Conservation (phyloP, 2,888 invertebrate species). For the Ennomos quercinarius region DNA sequence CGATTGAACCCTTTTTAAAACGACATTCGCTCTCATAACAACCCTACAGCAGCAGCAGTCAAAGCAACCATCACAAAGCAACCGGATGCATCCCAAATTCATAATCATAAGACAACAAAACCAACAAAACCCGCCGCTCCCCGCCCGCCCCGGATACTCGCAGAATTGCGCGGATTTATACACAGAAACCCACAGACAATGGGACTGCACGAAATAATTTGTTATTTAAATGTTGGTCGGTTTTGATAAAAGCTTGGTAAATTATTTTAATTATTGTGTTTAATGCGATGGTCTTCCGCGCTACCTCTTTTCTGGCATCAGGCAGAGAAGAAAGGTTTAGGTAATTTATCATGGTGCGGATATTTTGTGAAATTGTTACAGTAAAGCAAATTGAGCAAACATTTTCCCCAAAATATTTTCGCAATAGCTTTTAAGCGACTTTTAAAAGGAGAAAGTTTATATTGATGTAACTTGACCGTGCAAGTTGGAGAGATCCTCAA, state of each 20-base stretch:
- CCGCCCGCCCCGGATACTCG: conserved; percentile 8
- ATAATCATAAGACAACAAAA: conserved; percentile 66
- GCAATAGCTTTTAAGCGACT: too few relatives aligned
- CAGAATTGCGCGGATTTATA: conserved; percentile 31
- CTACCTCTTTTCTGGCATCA: conserved; percentile 8
- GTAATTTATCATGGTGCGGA: conserved; percentile 9
- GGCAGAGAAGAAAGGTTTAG: background rate
- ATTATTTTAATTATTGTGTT: conserved; percentile 17
- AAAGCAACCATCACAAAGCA: conserved; percentile 73
- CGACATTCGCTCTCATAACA: conserved; percentile 34
- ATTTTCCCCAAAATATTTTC: too few relatives aligned
- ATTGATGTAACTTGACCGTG: too few relatives aligned
- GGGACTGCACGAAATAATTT: conserved; percentile 38
- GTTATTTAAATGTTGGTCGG: conserved; percentile 36
- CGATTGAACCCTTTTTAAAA: too few relatives aligned
- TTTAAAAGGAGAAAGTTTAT: too few relatives aligned
- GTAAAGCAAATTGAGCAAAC: background rate
- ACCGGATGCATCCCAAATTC: conserved; percentile 63
- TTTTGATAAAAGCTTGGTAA: conserved; percentile 16
- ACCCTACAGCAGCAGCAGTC: conserved; percentile 45
- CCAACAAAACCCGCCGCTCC: conserved; percentile 47
- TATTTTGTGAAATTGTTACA: conserved; percentile 1
- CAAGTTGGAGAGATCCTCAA: too few relatives aligned
- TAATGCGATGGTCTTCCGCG: conserved; percentile 3
- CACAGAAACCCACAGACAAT: conserved; percentile 28